Percentiles rank a stretch among this genome's conserved stretches.
Conservation (phyloP, 2,888 invertebrate genomes). For the Meiosimyza platycephala region DNA sequence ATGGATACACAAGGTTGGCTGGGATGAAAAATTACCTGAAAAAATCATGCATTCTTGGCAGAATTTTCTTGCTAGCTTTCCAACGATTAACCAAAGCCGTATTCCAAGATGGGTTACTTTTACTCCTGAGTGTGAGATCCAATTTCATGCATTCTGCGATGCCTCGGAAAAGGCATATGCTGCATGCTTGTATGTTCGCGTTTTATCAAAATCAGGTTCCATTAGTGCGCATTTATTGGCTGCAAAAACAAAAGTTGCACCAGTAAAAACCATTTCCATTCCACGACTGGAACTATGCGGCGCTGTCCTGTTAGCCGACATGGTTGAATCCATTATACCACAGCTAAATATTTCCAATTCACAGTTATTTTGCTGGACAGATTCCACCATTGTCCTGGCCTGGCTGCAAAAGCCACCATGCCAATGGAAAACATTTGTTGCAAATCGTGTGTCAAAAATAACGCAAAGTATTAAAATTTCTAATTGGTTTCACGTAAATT, state of each 20-base stretch:
- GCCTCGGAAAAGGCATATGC: conserved; percentile 36
- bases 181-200: conserved; percentile 12
- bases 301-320: no score
- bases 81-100: conserved; percentile 23
- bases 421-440: conserved; percentile 27
- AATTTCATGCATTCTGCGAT: conserved; percentile 32
- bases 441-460: conserved; percentile 22
- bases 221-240: conserved; percentile 24
- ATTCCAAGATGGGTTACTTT: conserved; percentile 34
- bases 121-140: conserved; percentile 4
- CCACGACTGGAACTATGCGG: conserved; percentile 33
- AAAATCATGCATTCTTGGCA: background rate
- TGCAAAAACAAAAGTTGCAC: conserved; percentile 35
- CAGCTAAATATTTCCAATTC: background rate
- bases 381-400: conserved; percentile 29
- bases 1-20: conserved; percentile 3
- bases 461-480: background rate
- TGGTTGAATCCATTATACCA: background rate
- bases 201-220: background rate
- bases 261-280: conserved; percentile 24
- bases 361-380: conserved; percentile 11
- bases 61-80: background rate
- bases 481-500: conserved; percentile 35
- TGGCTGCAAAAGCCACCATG: conserved; percentile 32
- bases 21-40: background rate